These are phyloP conservation scores for Oreortyx pictus DNA, from an alignment of 2,797 vertebrate genomes.

Conservation along the genomic window DNA sequence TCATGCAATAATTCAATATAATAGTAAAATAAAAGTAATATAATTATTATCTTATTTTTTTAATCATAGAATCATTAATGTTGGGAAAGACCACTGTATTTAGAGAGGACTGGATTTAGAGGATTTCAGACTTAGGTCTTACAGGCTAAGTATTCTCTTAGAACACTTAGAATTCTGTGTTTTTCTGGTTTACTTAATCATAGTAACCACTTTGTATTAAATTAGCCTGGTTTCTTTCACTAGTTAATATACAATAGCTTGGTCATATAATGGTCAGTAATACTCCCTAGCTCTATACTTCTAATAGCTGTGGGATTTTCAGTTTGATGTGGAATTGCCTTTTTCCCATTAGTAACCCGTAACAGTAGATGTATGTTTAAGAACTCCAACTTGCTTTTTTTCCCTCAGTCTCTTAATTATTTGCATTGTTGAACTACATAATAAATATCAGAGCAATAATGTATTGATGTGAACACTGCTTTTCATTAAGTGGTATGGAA, in stretches of 20 bases:
- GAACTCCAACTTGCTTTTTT: not conserved
- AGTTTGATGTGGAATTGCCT: not conserved
- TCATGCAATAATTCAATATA: too few relatives aligned
- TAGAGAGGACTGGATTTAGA: not conserved
- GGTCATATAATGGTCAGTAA: not conserved
- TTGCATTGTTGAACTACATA: constrained; percentile 34
- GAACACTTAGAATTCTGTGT: not conserved
- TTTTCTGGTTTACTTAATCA: not conserved
- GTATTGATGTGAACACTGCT: not conserved
- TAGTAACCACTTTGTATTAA: not conserved
- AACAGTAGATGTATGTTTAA: not conserved
- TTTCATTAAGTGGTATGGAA: constrained; percentile 38
- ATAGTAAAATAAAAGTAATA: too few relatives aligned
- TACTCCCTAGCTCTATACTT: not conserved
- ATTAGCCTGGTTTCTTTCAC: not conserved
- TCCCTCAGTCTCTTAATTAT: not conserved
- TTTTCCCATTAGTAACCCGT: not conserved
- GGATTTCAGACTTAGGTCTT: not conserved
- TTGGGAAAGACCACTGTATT: not conserved
- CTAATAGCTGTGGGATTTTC: not conserved
- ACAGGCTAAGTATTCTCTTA: not conserved
- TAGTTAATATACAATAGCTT: not conserved
- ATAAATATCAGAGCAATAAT: constrained; percentile 25
- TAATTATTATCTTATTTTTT: not conserved
- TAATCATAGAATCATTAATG: not conserved